Percentiles rank a stretch among this genome's conserved stretches.
Evolutionary conservation across 1,140 invertebrate genomes (phyloP).

Genomic region (Trinorchestia longiramus): DNA sequence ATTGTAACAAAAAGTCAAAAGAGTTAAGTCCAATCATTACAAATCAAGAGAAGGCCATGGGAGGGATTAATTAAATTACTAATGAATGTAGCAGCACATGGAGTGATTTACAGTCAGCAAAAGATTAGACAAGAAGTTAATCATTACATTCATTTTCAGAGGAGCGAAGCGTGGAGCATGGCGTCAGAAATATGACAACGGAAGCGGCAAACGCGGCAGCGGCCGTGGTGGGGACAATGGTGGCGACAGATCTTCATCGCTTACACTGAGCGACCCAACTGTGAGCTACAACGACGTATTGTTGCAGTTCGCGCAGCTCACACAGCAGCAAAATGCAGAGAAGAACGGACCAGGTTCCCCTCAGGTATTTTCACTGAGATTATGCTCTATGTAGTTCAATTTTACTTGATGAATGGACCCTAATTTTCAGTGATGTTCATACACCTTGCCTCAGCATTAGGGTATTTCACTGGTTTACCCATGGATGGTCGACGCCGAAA

Average conservation of each 20-base stretch:
- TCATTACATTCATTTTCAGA: conserved; percentile 30
- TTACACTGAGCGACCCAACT: conserved; percentile 62
- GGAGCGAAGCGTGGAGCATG: conserved; percentile 62
- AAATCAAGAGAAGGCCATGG: no score
- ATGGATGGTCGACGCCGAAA: neutral
- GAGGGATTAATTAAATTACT: no score
- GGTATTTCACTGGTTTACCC: neutral
- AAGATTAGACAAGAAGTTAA: neutral
- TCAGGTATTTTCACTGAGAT: conserved; percentile 46
- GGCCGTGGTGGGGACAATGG: conserved; percentile 33
- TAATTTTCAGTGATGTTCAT: neutral
- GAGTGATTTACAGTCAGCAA: neutral
- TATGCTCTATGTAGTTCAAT: neutral
- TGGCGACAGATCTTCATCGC: conserved; percentile 59
- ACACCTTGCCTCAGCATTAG: neutral
- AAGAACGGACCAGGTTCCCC: conserved; percentile 63
- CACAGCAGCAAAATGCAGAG: conserved; percentile 59
- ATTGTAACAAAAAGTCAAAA: no score
- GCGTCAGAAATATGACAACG: conserved; percentile 60
- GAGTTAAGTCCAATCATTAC: no score
- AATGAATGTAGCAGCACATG: neutral
- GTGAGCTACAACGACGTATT: conserved; percentile 65
- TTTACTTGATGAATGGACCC: neutral
- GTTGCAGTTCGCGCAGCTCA: conserved; percentile 63
- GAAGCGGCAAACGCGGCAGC: conserved; percentile 60